These are phyloP conservation scores for Stichodactyla mertensii DNA, from an alignment of 64 coral and sea anemone genomes.

Conservation along the genomic window DNA sequence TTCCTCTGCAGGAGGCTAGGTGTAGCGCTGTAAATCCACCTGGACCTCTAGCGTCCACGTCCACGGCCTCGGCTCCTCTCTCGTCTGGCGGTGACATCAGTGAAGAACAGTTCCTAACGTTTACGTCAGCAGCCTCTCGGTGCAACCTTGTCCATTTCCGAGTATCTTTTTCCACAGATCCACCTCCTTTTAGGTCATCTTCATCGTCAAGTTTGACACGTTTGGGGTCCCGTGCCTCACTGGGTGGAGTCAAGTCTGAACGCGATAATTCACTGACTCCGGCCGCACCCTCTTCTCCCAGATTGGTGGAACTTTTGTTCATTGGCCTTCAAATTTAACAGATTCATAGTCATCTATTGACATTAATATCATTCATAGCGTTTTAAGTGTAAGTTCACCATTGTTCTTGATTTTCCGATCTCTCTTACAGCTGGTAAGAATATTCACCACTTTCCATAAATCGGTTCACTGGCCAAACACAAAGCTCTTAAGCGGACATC, in stretches of 20 bases:
- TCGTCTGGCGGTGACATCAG: constrained; percentile 85
- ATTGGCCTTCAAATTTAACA: constrained; percentile 47
- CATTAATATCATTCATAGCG: neutral
- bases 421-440: too few relatives aligned
- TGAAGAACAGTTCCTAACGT: constrained; percentile 49
- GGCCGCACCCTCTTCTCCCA: constrained; percentile 51
- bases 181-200: constrained; percentile 40
- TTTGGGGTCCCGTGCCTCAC: constrained; percentile 59
- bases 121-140: constrained; percentile 83
- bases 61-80: constrained; percentile 21
- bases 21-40: constrained; percentile 88
- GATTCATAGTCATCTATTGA: neutral
- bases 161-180: constrained; percentile 50
- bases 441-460: too few relatives aligned
- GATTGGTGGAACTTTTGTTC: constrained; percentile 50
- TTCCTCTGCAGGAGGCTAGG: constrained; percentile 76
- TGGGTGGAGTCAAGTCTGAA: constrained; percentile 75
- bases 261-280: constrained; percentile 39
- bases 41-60: constrained; percentile 88
- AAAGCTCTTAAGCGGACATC: too few relatives aligned
- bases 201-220: constrained; percentile 69
- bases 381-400: neutral
- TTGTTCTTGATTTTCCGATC: neutral
- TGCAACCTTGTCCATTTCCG: constrained; percentile 91
- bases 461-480: too few relatives aligned